These are phyloP conservation scores for Arnoldichthys spilopterus DNA, from an alignment of 2,797 vertebrate genomes.

Conservation along the genomic window DNA sequence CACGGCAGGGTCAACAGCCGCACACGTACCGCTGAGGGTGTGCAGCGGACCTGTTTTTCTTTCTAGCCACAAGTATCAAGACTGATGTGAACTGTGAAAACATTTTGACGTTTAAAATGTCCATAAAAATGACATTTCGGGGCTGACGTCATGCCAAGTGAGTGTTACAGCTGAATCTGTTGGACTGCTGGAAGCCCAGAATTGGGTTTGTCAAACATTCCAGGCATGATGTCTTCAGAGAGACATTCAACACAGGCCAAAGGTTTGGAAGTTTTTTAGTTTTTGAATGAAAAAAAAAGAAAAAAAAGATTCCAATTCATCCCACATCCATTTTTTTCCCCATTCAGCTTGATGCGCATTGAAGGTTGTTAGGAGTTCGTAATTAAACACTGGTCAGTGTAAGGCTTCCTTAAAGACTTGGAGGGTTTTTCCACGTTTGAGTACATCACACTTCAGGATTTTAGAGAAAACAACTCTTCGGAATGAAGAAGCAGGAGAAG, in stretches of 20 bases:
- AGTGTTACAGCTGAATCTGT: not conserved
- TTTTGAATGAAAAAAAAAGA: too few relatives aligned
- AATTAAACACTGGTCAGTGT: too few relatives aligned
- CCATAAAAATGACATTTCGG: not conserved
- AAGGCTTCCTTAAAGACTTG: not conserved
- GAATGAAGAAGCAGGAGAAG: too few relatives aligned
- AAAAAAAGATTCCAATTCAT: too few relatives aligned
- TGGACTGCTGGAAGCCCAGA: conserved; percentile 7
- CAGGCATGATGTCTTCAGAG: not conserved
- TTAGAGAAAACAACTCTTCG: too few relatives aligned
- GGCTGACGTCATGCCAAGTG: conserved; percentile 2
- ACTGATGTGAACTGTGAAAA: too few relatives aligned
- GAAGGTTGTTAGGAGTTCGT: too few relatives aligned
- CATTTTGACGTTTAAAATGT: too few relatives aligned
- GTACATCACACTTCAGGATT: not conserved
- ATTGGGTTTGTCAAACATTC: not conserved
- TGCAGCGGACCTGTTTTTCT: not conserved
- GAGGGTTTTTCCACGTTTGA: not conserved
- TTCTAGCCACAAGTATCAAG: not conserved
- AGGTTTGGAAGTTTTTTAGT: not conserved
- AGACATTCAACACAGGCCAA: not conserved
- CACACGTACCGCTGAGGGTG: not conserved
- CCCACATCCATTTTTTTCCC: not conserved
- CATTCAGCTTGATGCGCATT: too few relatives aligned
- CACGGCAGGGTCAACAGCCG: not conserved